Conservation (phyloP, 2,888 invertebrate genomes). For the Amiota mariae region DNA sequence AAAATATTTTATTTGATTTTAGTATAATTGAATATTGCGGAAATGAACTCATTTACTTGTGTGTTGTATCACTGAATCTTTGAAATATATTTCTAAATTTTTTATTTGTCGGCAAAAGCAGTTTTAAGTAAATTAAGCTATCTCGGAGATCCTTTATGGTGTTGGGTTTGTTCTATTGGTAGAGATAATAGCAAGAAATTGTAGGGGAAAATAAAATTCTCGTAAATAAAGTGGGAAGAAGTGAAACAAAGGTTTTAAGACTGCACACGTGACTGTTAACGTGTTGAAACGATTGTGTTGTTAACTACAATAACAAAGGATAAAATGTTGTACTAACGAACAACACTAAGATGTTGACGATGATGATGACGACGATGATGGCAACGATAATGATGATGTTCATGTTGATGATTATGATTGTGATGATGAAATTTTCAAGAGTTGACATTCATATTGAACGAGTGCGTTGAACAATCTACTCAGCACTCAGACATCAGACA, state of each 20-base stretch:
- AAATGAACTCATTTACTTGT: not conserved
- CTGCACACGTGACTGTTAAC: constrained; percentile 54
- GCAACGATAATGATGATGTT: constrained; percentile 47
- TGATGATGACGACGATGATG: constrained; percentile 46
- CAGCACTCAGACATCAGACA: not conserved
- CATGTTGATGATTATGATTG: constrained; percentile 16
- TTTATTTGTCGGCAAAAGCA: not conserved
- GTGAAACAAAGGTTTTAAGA: constrained; percentile 49
- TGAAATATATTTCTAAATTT: too few relatives aligned
- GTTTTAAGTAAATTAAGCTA: not conserved
- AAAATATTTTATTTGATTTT: constrained; percentile 7
- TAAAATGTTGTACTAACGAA: not conserved
- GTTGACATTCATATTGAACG: constrained; percentile 59
- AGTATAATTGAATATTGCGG: constrained; percentile 16
- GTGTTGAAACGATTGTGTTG: constrained; percentile 15
- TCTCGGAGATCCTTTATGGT: not conserved
- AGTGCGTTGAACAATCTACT: constrained; percentile 38
- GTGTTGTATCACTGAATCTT: too few relatives aligned
- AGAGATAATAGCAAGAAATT: not conserved
- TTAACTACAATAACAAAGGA: not conserved
- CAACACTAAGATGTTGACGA: not conserved
- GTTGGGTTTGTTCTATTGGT: not conserved
- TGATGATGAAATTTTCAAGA: constrained; percentile 61
- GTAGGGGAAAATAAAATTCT: not conserved
- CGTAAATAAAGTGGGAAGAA: not conserved